phyloP scores from a whole-genome alignment of 2,113 vertebrate genomes.

The Psittacus erithacus region DNA sequence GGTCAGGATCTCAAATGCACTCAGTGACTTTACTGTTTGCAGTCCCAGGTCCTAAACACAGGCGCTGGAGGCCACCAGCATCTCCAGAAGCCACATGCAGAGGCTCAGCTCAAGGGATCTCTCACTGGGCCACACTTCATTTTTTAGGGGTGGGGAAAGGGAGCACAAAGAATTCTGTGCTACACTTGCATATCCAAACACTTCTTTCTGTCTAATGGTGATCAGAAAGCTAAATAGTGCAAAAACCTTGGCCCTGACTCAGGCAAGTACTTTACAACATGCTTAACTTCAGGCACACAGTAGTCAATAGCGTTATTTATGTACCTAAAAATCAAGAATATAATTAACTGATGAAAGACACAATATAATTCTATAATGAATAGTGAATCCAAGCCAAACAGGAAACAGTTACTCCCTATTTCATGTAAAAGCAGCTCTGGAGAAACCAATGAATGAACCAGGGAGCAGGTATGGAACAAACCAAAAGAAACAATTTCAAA shows the following conservation, averaged over 20 bases:
- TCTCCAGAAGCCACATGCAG: background rate
- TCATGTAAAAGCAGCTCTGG: background rate
- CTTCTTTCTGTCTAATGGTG: background rate
- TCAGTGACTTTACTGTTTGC: background rate
- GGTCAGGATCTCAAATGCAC: background rate
- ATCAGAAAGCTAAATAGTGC: background rate
- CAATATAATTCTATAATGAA: accelerated
- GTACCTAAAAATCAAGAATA: background rate
- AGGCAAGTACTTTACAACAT: background rate
- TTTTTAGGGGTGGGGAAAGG: background rate
- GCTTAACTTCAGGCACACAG: background rate
- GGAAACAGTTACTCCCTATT: background rate
- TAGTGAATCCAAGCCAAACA: background rate
- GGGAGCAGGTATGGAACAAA: background rate
- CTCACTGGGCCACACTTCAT: background rate
- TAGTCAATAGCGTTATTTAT: background rate
- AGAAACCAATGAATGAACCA: background rate
- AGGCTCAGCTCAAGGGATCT: background rate
- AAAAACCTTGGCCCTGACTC: background rate
- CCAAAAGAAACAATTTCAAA: background rate
- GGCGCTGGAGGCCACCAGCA: background rate
- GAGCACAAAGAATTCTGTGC: background rate
- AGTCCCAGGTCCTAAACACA: background rate
- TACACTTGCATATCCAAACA: background rate
- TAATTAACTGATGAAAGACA: background rate